Conservation (phyloP, 2,888 invertebrate genomes). For the Muscina levida region DNA sequence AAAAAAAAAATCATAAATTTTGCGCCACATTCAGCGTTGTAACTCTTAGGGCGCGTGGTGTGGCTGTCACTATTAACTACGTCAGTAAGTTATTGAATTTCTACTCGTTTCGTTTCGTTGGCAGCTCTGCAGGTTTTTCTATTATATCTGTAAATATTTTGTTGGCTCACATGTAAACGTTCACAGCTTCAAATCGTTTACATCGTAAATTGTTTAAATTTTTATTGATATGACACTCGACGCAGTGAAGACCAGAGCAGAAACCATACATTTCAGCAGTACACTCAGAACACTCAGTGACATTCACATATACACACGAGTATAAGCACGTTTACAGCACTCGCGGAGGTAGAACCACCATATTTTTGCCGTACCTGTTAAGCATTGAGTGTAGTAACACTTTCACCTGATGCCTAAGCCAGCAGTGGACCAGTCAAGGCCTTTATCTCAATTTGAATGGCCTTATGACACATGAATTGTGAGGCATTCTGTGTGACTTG, state of each 20-base stretch:
- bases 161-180: background rate
- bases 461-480: too few relatives aligned
- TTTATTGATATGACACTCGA: constrained; percentile 38
- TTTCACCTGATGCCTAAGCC: constrained; percentile 28
- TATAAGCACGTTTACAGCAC: background rate
- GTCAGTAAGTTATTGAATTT: background rate
- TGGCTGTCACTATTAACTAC: too few relatives aligned
- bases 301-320: background rate
- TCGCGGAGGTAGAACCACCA: background rate
- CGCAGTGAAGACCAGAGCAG: background rate
- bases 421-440: too few relatives aligned
- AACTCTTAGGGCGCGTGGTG: too few relatives aligned
- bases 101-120: background rate
- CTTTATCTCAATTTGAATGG: too few relatives aligned
- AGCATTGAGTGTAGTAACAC: background rate
- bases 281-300: background rate
- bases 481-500: too few relatives aligned
- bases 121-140: background rate
- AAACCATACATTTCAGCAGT: background rate
- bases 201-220: constrained; percentile 49
- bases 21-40: too few relatives aligned
- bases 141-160: background rate
- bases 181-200: too few relatives aligned
- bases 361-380: too few relatives aligned
- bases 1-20: too few relatives aligned